These are phyloP conservation scores for Crotalus tigris DNA, from an alignment of 2,113 vertebrate genomes.

Conservation along the genomic window DNA sequence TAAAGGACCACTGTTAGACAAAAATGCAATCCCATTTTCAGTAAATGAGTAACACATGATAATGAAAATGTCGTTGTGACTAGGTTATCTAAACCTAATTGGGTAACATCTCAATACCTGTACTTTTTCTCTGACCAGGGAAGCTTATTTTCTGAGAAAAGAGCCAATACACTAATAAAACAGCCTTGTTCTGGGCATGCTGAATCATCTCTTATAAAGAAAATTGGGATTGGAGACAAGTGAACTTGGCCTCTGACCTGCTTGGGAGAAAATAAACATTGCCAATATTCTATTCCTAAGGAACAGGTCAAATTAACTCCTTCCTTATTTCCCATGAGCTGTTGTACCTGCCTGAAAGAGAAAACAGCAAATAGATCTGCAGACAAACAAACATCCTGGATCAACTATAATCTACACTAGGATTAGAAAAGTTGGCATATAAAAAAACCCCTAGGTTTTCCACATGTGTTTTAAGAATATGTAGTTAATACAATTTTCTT, in stretches of 20 bases:
- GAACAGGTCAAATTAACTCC: background rate
- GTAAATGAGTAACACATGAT: background rate
- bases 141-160: background rate
- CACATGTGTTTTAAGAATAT: background rate
- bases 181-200: background rate
- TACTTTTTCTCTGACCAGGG: background rate
- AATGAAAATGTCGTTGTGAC: background rate
- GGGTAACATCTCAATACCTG: background rate
- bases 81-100: background rate
- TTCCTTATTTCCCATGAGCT: background rate
- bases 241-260: background rate
- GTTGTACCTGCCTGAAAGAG: background rate
- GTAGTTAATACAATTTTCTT: background rate
- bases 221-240: background rate
- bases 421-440: background rate
- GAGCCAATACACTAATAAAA: background rate
- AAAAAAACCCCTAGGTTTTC: background rate
- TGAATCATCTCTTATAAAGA: background rate
- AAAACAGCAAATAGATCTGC: background rate
- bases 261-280: background rate
- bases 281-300: background rate
- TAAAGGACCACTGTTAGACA: background rate
- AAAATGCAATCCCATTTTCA: background rate
- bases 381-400: background rate
- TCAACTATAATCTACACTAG: background rate